A percentile compares a stretch with the other conserved stretches of the same genome.
phyloP scores from a whole-genome alignment of 1,140 invertebrate genomes.

The Schlechtendalia chinensis region DNA sequence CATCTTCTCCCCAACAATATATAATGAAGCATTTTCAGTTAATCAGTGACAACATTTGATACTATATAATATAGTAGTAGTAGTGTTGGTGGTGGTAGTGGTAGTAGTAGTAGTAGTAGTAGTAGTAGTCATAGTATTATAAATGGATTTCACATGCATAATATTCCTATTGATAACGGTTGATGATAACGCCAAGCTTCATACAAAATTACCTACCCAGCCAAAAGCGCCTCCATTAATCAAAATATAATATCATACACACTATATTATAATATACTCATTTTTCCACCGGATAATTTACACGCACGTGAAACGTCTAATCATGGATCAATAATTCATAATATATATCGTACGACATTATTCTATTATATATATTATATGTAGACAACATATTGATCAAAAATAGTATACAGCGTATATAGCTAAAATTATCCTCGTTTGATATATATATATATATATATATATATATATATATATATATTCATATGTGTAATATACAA shows the following conservation, averaged over 20 bases:
- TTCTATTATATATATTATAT: too few species aligned
- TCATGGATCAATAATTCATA: too few species aligned
- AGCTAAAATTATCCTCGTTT: conserved; percentile 12
- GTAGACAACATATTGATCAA: conserved; percentile 12
- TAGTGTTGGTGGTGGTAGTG: too few species aligned
- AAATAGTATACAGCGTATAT: not conserved
- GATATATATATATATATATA: conserved; percentile 28
- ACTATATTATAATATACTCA: not conserved
- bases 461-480: too few species aligned
- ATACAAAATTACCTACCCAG: too few species aligned
- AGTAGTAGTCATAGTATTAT: too few species aligned
- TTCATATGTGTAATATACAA: not conserved
- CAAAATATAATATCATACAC: not conserved
- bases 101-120: too few species aligned
- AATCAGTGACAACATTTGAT: not conserved
- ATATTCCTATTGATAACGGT: not conserved
- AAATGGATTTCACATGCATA: not conserved
- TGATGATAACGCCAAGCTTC: not conserved
- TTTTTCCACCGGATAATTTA: not conserved
- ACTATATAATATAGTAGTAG: not conserved
- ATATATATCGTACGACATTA: too few species aligned
- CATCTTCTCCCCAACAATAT: not conserved
- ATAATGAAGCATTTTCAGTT: not conserved
- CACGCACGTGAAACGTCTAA: not conserved
- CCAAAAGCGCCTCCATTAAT: not conserved